phyloP scores from a whole-genome alignment of 2,113 vertebrate genomes.

The Trematocara stigmaticum region DNA sequence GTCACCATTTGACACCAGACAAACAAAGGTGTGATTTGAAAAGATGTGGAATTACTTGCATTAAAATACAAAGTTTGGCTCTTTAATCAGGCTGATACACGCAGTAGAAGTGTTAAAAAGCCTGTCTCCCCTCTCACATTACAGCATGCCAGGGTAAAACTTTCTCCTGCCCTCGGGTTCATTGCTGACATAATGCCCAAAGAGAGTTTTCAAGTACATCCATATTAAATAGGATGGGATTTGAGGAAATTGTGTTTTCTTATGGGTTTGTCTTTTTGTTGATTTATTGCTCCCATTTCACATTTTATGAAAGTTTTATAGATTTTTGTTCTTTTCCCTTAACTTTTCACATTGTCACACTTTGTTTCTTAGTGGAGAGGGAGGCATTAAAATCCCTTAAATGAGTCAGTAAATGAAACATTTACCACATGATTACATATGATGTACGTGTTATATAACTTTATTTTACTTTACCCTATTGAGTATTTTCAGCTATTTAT shows the following conservation, averaged over 20 bases:
- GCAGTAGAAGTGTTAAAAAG: background rate
- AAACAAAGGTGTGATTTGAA: background rate
- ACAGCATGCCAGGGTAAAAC: background rate
- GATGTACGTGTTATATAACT: background rate
- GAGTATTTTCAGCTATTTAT: background rate
- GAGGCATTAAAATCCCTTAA: background rate
- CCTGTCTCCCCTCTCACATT: background rate
- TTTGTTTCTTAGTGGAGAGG: background rate
- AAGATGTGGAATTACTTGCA: background rate
- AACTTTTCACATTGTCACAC: background rate
- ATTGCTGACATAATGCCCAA: background rate
- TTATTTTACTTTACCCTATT: background rate
- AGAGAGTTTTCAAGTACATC: background rate
- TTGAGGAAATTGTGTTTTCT: background rate
- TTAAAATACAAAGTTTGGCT: background rate
- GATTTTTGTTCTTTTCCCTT: background rate
- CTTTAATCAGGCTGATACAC: background rate
- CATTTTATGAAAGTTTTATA: background rate
- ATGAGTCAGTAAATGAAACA: background rate
- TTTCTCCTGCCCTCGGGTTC: too few relatives aligned
- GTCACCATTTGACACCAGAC: background rate
- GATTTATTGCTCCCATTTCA: background rate
- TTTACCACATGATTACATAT: background rate
- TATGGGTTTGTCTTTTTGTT: background rate
- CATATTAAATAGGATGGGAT: background rate